Evolutionary conservation across 2,888 invertebrate genomes (phyloP).

Genomic region (Eupelmus urozonus): DNA sequence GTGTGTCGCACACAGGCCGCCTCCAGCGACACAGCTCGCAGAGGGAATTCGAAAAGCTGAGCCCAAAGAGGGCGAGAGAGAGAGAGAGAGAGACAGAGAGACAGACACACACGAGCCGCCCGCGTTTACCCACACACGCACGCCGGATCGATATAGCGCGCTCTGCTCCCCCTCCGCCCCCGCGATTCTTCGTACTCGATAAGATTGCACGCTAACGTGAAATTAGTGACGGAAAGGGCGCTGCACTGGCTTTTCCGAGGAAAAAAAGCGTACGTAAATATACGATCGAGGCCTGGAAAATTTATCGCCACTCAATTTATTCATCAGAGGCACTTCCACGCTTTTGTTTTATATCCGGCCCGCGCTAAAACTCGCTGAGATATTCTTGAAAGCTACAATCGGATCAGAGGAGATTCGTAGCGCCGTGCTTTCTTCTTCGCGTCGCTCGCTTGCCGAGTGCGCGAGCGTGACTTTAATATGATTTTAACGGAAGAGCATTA

Average conservation of each 20-base stretch:
- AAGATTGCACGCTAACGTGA: slow-evolving; percentile 45
- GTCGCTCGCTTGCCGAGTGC: slow-evolving; percentile 8
- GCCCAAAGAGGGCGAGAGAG: not conserved
- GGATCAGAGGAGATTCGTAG: slow-evolving; percentile 47
- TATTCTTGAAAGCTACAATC: slow-evolving; percentile 44
- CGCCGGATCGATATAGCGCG: not conserved
- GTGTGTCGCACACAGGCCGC: too few species aligned
- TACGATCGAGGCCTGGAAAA: not conserved
- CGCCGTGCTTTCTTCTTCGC: not conserved
- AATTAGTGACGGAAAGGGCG: slow-evolving; percentile 24
- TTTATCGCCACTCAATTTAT: too few species aligned
- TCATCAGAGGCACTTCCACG: too few species aligned
- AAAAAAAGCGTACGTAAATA: not conserved
- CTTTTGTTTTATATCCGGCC: too few species aligned
- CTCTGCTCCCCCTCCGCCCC: not conserved
- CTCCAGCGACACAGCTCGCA: not conserved
- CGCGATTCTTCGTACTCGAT: slow-evolving; percentile 40
- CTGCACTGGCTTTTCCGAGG: not conserved
- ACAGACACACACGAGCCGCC: too few species aligned
- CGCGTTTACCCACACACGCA: too few species aligned
- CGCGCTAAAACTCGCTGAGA: too few species aligned
- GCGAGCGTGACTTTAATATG: slow-evolving; percentile 8
- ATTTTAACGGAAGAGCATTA: slow-evolving; percentile 42
- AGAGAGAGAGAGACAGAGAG: slow-evolving; percentile 1
- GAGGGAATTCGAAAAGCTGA: slow-evolving; percentile 37